These are phyloP conservation scores for Platynereis dumerilii DNA, from an alignment of 2,888 invertebrate species.

Conservation along the genomic window DNA sequence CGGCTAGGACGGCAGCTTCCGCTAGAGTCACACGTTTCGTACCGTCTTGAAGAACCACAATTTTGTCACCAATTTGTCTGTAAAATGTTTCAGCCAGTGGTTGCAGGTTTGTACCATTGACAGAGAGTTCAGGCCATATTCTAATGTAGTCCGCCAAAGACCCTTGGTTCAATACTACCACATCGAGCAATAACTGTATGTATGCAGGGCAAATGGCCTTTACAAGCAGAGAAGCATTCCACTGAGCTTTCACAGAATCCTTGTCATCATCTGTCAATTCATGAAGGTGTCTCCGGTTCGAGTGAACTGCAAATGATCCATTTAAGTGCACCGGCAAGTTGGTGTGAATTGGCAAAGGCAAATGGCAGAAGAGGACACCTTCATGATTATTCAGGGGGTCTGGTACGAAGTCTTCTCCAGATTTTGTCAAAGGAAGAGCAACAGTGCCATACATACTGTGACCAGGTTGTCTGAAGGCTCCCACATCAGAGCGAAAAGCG, in stretches of 20 bases:
- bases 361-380: constrained; percentile 32
- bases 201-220: constrained; percentile 41
- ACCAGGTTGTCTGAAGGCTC: neutral
- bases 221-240: constrained; percentile 42
- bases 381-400: constrained; percentile 17
- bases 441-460: constrained; percentile 36
- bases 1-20: neutral
- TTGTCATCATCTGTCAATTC: constrained; percentile 48
- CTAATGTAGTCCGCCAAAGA: constrained; percentile 11
- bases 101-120: constrained; percentile 16
- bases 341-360: constrained; percentile 44
- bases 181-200: constrained; percentile 32
- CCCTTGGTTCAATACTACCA: constrained; percentile 27
- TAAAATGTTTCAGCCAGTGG: constrained; percentile 27
- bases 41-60: neutral
- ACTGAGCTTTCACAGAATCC: constrained; percentile 30
- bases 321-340: constrained; percentile 51
- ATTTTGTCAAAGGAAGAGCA: constrained; percentile 40
- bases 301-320: constrained; percentile 50
- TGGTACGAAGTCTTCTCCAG: constrained; percentile 31
- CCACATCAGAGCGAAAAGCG: neutral
- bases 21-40: neutral
- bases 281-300: constrained; percentile 44
- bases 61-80: neutral
- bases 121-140: constrained; percentile 36